phyloP scores from a whole-genome alignment of 2,888 invertebrate species.

The Adelognathus sp. region DNA sequence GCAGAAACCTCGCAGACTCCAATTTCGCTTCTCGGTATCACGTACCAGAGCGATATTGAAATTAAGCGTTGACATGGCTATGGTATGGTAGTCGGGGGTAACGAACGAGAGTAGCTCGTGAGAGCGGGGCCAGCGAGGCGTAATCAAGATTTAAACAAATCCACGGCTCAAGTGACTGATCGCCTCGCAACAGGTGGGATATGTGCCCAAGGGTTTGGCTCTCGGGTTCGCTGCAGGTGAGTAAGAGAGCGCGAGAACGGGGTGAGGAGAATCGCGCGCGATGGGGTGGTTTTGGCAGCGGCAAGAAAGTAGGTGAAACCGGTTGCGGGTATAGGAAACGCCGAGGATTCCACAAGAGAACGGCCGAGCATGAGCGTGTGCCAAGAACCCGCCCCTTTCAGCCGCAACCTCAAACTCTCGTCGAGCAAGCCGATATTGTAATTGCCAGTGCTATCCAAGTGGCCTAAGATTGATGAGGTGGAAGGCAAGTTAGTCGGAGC shows the following conservation, averaged over 20 bases:
- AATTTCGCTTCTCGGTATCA: constrained; percentile 51
- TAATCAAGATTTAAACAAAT: constrained; percentile 78
- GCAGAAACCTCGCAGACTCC: constrained; percentile 24
- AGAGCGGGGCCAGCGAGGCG: constrained; percentile 63
- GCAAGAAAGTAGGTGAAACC: constrained; percentile 48
- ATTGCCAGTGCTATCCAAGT: constrained; percentile 78
- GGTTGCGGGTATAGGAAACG: constrained; percentile 53
- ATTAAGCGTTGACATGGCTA: constrained; percentile 52
- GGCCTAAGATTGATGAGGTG: constrained; percentile 79
- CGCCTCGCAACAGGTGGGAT: constrained; percentile 78
- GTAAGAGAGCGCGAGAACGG: constrained; percentile 15
- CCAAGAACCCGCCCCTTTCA: constrained; percentile 75
- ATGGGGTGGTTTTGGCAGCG: constrained; percentile 51
- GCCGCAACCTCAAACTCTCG: constrained; percentile 77
- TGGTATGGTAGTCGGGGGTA: constrained; percentile 12
- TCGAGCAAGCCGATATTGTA: constrained; percentile 80
- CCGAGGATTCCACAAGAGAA: constrained; percentile 32
- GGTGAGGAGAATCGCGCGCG: constrained; percentile 61
- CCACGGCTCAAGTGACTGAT: constrained; percentile 76
- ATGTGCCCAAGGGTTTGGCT: constrained; percentile 71
- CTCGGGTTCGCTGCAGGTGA: constrained; percentile 48
- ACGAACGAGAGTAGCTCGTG: constrained; percentile 12
- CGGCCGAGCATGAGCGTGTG: constrained; percentile 72
- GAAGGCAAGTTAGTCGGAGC: constrained; percentile 75
- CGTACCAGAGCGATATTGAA: constrained; percentile 54